Base-by-base conservation (phyloP, 1,140 invertebrate genomes). In the Zaprionus vittiger region DNA sequence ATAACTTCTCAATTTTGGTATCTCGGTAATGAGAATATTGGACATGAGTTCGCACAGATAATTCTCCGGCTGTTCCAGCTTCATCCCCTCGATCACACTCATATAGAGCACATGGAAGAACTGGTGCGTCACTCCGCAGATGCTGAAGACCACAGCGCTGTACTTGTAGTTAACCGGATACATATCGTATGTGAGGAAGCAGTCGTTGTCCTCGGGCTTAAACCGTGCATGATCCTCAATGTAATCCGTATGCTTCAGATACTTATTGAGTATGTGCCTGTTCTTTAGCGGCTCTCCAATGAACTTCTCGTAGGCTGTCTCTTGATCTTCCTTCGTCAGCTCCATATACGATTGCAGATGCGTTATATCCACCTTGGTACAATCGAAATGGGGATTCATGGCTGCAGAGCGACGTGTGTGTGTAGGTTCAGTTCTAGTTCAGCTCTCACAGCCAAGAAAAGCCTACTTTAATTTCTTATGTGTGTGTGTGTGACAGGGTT, bases 1-100 rank as follows among this genome's bases (percentile, higher is more conserved):
- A 11, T 63, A 81, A 6, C 47, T 49, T 4, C 44, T 26, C 2
- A 81, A 22, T 14, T 68, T 70, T 0, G 76, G 76, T 17, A 81
- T 38, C 34, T 83, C 81, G 0, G 9, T 5, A 1, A 14, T n/a
- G 1, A 83, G 22, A 0, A 83, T 54, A 24, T 83, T 70, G 15
- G 37, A 54, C n/a, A 83, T 37, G 2, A 83, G 66, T 17, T 81
- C 76, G 28, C 52, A 67, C 5, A 81, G 12, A 15, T 75, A 81
- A 9, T 79, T 26, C 4, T 59, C 34, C 9, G 73, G 47, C 2
- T 31, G n/a, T 1, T 54, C 52, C 47, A 81, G 34, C 37, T 62
- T 71, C n/a, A 54, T 56, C 24, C 70, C 57, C 56, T 79, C 79
- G 4, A 79, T 22, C 2, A 79, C 54, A 52, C 49, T 71, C 38